These are phyloP conservation scores for Nomia melanderi DNA, from an alignment of 1,140 invertebrate genomes.

Conservation along the genomic window DNA sequence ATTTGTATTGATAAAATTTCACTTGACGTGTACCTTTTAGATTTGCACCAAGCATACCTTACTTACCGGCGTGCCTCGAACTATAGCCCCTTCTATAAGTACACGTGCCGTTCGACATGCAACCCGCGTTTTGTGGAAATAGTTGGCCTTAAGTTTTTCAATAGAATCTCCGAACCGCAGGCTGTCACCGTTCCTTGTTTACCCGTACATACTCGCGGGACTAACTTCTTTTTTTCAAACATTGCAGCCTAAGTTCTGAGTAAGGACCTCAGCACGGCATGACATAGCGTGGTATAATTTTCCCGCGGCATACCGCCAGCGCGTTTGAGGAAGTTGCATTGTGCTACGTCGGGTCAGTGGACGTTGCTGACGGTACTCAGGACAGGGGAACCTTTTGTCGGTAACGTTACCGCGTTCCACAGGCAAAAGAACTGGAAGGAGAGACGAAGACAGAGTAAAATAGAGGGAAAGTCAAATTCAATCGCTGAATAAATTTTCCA, in stretches of 20 bases:
- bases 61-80: not conserved
- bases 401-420: not conserved
- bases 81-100: not conserved
- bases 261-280: not conserved
- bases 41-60: not conserved
- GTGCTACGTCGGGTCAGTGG: not conserved
- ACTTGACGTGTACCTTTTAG: not conserved
- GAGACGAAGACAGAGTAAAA: too few relatives aligned
- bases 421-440: too few relatives aligned
- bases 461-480: not conserved
- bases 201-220: slow-evolving; percentile 23
- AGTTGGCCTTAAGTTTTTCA: slow-evolving; percentile 62
- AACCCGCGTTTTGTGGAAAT: slow-evolving; percentile 62
- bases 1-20: not conserved
- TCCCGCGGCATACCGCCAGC: not conserved
- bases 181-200: slow-evolving; percentile 25
- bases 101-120: slow-evolving; percentile 42
- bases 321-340: not conserved
- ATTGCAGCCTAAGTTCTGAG: slow-evolving; percentile 31
- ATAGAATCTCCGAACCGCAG: slow-evolving; percentile 35
- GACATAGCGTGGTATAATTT: not conserved
- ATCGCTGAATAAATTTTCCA: not conserved
- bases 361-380: not conserved
- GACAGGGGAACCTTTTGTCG: slow-evolving; percentile 1
- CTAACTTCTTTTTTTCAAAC: slow-evolving; percentile 30